phyloP scores from a whole-genome alignment of 2,113 vertebrate genomes.

The Pluvialis apricaria region DNA sequence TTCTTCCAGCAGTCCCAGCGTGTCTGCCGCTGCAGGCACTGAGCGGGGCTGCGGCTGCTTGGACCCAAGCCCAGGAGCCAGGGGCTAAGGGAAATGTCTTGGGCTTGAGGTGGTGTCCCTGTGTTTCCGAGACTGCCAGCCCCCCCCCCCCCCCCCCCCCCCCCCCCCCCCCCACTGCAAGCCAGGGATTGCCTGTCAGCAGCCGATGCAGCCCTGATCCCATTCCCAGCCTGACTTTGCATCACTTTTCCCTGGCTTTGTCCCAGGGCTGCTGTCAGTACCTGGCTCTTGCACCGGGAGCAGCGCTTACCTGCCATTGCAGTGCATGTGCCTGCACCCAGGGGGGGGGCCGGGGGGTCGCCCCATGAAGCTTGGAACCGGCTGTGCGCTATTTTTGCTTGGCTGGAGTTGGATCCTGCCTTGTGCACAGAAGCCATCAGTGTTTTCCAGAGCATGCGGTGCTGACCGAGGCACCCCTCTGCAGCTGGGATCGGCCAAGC shows the following conservation, averaged over 20 bases:
- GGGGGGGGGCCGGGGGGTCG: accelerated
- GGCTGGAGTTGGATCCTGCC: not conserved
- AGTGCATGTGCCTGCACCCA: accelerated
- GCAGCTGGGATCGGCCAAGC: not conserved
- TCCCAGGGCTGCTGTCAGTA: accelerated
- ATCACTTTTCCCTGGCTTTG: not conserved
- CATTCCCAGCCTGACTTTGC: not conserved
- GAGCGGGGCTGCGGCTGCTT: not conserved
- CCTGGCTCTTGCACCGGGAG: accelerated
- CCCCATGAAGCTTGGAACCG: accelerated
- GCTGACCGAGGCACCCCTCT: not conserved
- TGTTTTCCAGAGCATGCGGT: accelerated
- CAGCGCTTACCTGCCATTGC: accelerated
- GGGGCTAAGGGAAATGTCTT: not conserved
- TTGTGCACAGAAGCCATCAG: accelerated
- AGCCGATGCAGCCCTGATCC: not conserved
- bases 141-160: accelerated
- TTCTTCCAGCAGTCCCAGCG: not conserved
- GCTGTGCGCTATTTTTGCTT: not conserved
- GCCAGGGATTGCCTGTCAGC: not conserved
- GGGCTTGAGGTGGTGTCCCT: not conserved
- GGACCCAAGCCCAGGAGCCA: not conserved
- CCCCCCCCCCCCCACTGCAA: accelerated
- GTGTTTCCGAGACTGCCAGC: not conserved
- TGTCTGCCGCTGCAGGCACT: not conserved